phyloP scores from a whole-genome alignment of 2,113 vertebrate species.

The Corythornis cristatus region DNA sequence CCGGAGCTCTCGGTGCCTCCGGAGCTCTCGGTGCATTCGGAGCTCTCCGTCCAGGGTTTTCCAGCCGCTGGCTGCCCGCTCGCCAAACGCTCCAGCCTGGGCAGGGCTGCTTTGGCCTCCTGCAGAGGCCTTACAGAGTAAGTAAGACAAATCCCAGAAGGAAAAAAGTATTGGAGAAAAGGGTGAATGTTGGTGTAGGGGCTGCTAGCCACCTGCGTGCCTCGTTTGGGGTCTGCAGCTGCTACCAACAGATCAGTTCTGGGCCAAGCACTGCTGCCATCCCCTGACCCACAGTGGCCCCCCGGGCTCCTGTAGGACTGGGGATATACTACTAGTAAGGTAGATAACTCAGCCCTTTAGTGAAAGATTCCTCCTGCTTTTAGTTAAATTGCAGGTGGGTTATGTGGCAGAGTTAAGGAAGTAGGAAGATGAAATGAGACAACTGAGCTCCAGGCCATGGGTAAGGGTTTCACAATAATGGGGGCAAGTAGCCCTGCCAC shows the following conservation, averaged over 20 bases:
- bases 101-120: fast-evolving
- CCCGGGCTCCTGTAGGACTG: fast-evolving
- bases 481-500: neutral
- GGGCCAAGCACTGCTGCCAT: fast-evolving
- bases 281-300: fast-evolving
- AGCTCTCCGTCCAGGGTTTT: fast-evolving
- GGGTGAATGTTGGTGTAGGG: fast-evolving
- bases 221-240: fast-evolving
- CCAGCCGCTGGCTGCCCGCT: fast-evolving
- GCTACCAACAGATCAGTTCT: fast-evolving
- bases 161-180: neutral
- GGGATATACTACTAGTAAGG: fast-evolving
- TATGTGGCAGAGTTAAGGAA: neutral
- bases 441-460: neutral
- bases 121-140: neutral
- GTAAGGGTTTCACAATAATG: neutral
- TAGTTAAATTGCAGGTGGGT: neutral
- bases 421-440: neutral
- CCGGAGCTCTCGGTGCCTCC: fast-evolving
- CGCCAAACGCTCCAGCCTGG: fast-evolving
- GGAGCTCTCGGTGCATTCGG: fast-evolving
- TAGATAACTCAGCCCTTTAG: fast-evolving
- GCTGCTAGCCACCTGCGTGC: fast-evolving
- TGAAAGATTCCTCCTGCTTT: fast-evolving
- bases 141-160: too few relatives aligned